Base-by-base conservation (phyloP, 23 tunicate genomes). In the Ascidia mentula region DNA sequence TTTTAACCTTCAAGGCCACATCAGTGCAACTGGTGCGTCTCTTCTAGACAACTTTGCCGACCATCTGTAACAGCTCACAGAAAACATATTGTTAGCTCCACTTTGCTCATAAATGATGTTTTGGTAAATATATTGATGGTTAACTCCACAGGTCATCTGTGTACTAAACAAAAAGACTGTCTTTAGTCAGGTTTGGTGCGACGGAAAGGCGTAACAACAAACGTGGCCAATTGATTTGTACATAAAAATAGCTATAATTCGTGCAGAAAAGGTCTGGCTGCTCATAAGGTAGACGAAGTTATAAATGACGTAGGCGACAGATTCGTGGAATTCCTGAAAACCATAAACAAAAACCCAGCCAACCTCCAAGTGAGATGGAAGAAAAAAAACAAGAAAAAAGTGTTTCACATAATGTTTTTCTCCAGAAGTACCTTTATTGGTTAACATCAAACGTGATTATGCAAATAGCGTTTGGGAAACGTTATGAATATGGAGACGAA, bases 301-400 rank as follows among this genome's bases (percentile, higher is more conserved):
- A 20, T 71, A 6, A 71, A 71, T 18, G 75, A 71, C 8, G 75
- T 28, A 18, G 75, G 37, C 38, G 38, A 71, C 32, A 34, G 38
- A 18, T 71, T 71, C 32, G 75, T 35, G 2, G 38, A 71, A 71
- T 71, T 31, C 34, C 53, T 77, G 70, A 42, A 77, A 34, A 31
- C 81, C 32, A 77, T 13, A 6, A 28, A 12, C 32, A 46, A 69
- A 13, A 31, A 31, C 15, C 46, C 53, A 20, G 46, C 22, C 6
- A 32, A 75, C 38, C 38, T 75, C 20, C 18, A 35, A n/a, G 75
- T 71, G 13, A 35, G 34, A 3, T 20, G 30, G 65, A 9, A 53
- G 24, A 28, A 26, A 53, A 53, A 42, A 42, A 53, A 53, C 65
- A 53, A 9, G 53, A 12, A 42, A 9, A 15, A 42, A 15, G 12